These are phyloP conservation scores for Phymorhynchus buccinoides DNA, from an alignment of 1,140 invertebrate genomes.

Conservation along the genomic window DNA sequence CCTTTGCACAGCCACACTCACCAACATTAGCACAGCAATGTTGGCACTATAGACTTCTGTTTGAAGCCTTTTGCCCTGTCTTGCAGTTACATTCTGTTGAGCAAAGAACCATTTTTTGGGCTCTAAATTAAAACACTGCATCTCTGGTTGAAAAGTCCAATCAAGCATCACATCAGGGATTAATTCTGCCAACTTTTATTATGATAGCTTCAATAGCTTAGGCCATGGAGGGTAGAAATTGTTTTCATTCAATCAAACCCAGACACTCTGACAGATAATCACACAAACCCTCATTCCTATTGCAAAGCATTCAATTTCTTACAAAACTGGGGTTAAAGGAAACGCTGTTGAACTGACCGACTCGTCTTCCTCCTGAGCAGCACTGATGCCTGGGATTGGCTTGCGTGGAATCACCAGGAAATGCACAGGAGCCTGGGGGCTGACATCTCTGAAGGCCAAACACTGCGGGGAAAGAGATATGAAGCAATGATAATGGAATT, in stretches of 20 bases:
- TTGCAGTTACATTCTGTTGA: too few relatives aligned
- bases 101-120: too few relatives aligned
- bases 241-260: background rate
- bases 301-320: too few relatives aligned
- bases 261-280: background rate
- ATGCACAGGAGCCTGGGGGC: slow-evolving; percentile 93
- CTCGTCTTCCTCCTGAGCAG: slow-evolving; percentile 80
- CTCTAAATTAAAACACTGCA: too few relatives aligned
- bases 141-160: too few relatives aligned
- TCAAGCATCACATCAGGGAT: background rate
- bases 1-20: too few relatives aligned
- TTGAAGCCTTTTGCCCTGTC: too few relatives aligned
- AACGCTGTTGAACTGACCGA: slow-evolving; percentile 50
- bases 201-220: background rate
- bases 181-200: background rate
- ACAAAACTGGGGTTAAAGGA: too few relatives aligned
- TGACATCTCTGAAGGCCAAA: slow-evolving; percentile 90
- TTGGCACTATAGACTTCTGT: too few relatives aligned
- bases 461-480: slow-evolving; percentile 75
- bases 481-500: slow-evolving; percentile 65
- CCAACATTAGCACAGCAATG: too few relatives aligned
- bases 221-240: background rate
- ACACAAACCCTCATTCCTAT: background rate
- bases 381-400: slow-evolving; percentile 87
- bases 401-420: slow-evolving; percentile 97